These are phyloP conservation scores for Conomelus anceps DNA, from an alignment of 2,888 invertebrate species.

Conservation along the genomic window DNA sequence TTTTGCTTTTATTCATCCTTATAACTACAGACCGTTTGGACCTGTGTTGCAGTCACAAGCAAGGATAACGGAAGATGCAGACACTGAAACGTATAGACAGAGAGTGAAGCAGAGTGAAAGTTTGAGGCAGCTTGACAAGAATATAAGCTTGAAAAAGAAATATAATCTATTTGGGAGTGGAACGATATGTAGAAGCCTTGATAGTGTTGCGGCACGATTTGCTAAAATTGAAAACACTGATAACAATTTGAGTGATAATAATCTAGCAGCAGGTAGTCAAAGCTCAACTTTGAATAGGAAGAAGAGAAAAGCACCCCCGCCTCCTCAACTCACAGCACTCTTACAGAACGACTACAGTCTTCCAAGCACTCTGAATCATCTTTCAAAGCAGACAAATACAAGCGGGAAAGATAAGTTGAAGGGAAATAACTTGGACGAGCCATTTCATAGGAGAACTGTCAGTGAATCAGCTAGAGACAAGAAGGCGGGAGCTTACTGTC, in stretches of 20 bases:
- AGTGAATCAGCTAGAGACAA: conserved; percentile 55
- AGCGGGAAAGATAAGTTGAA: not conserved
- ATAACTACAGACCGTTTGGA: conserved; percentile 45
- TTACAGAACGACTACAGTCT: conserved; percentile 32
- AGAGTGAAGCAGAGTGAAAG: conserved; percentile 54
- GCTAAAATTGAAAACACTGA: conserved; percentile 9
- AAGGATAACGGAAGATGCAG: conserved; percentile 48
- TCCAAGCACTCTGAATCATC: conserved; percentile 31
- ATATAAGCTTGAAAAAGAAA: conserved; percentile 57
- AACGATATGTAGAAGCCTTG: conserved; percentile 31
- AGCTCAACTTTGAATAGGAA: conserved; percentile 39
- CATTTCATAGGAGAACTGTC: conserved; percentile 49
- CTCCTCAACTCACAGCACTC: conserved; percentile 40
- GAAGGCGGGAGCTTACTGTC: conserved; percentile 50
- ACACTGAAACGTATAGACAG: conserved; percentile 57
- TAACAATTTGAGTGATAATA: conserved; percentile 18
- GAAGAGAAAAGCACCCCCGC: conserved; percentile 44
- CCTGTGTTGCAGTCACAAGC: conserved; percentile 39
- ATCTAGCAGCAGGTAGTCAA: conserved; percentile 23
- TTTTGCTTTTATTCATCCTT: conserved; percentile 60
- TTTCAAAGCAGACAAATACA: not conserved
- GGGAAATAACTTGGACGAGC: not conserved
- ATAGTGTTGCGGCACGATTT: conserved; percentile 22
- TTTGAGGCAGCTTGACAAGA: conserved; percentile 52
- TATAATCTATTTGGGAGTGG: conserved; percentile 51